Conservation (phyloP, 2,797 vertebrate genomes). For the Sciurus carolinensis region DNA sequence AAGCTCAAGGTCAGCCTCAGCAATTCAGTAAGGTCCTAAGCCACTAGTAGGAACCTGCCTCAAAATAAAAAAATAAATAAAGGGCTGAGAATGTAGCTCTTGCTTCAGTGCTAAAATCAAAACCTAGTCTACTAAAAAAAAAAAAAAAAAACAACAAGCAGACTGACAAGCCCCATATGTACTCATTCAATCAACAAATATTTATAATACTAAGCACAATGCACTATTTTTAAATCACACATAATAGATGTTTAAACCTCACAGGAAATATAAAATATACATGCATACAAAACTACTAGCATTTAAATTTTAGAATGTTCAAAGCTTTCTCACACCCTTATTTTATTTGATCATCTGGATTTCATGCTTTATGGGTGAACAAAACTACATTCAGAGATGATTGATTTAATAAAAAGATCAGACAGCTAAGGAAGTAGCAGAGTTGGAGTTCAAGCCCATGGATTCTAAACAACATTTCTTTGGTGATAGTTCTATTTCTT, state of each 20-base stretch:
- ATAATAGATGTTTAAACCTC: slow-evolving; percentile 4
- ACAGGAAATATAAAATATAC: slow-evolving; percentile 25
- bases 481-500: slow-evolving; percentile 22
- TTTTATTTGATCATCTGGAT: slow-evolving; percentile 11
- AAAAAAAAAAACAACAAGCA: not conserved
- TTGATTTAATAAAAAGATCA: not conserved
- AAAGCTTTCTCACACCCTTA: not conserved
- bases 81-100: too few relatives aligned
- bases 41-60: too few relatives aligned
- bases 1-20: too few relatives aligned
- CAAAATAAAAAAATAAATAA: too few relatives aligned
- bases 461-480: not conserved
- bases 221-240: not conserved
- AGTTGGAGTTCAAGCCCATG: not conserved
- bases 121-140: too few relatives aligned
- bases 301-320: not conserved
- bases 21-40: too few relatives aligned
- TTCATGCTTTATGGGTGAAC: slow-evolving; percentile 9
- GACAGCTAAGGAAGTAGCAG: not conserved
- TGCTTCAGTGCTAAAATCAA: too few relatives aligned
- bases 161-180: not conserved
- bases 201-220: not conserved
- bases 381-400: not conserved
- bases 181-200: not conserved
- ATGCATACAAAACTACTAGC: not conserved